Evolutionary conservation across 2,888 invertebrate genomes (phyloP), one percentile per base, ranked within the genome.

Genomic region (Stegana nigrithorax): DNA sequence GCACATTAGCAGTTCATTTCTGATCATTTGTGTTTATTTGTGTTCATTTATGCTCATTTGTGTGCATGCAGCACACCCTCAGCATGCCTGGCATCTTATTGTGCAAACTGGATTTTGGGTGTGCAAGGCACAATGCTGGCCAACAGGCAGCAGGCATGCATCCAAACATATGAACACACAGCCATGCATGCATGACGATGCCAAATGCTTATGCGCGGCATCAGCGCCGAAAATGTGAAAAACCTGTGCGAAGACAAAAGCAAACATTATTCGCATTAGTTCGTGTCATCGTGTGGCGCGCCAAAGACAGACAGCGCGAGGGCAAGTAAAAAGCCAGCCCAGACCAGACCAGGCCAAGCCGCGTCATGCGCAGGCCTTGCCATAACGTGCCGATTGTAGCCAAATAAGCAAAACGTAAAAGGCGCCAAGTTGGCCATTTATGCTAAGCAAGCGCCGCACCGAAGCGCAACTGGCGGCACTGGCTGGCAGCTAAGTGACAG

Each of bases 1-100:
- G n/a, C 7, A 21, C 47, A 47, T 47, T 47, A 51, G 10, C 51
- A 51, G 51, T 51, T 51, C 51, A 51, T 51, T 27, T 39, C 39
- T n/a, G n/a, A n/a, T n/a, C n/a, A n/a, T n/a, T n/a, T n/a, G n/a
- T n/a, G n/a, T n/a, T n/a, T n/a, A n/a, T n/a, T n/a, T n/a, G n/a
- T n/a, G n/a, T n/a, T n/a, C n/a, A n/a, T n/a, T n/a, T n/a, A n/a
- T n/a, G n/a, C n/a, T n/a, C n/a, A n/a, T n/a, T n/a, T n/a, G n/a
- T n/a, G n/a, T n/a, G n/a, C n/a, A n/a, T n/a, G n/a, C n/a, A n/a
- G n/a, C n/a, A n/a, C n/a, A n/a, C n/a, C n/a, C n/a, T n/a, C n/a
- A n/a, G n/a, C n/a, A n/a, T n/a, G n/a, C n/a, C n/a, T n/a, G n/a
- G n/a, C n/a, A n/a, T n/a, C n/a, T n/a, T n/a, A n/a, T n/a, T n/a